A percentile compares a stretch with the other conserved stretches of the same genome.
Evolutionary conservation across 30 jellyfish, hydroid and myxozoan genomes (phyloP).

Genomic region (Cassiopea xamachana): DNA sequence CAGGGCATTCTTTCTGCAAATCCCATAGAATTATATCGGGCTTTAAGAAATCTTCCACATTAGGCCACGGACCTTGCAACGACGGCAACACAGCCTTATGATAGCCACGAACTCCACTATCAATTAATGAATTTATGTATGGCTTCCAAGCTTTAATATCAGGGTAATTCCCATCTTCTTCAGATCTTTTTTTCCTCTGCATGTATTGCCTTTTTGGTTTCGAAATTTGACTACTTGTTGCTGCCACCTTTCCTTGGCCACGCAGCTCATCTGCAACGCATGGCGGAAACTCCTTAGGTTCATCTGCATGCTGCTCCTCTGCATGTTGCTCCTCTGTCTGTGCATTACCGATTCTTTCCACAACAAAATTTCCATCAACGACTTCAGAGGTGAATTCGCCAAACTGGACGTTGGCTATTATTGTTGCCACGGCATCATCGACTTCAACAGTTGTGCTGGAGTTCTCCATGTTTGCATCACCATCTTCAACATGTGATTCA

Average conservation of each 20-base stretch:
- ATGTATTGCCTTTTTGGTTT: constrained; percentile 40
- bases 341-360: constrained; percentile 11
- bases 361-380: constrained; percentile 49
- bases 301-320: constrained; percentile 21
- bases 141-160: constrained; percentile 88
- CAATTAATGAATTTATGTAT: constrained; percentile 75
- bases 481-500: constrained; percentile 21
- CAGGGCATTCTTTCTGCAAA: constrained; percentile 80
- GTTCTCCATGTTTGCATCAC: constrained; percentile 85
- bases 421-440: constrained; percentile 85
- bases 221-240: not conserved
- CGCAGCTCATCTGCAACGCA: not conserved
- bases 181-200: constrained; percentile 62
- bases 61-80: constrained; percentile 65
- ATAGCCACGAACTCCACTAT: constrained; percentile 69
- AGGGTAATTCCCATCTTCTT: constrained; percentile 74
- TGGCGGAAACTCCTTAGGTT: not conserved
- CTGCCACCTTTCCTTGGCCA: not conserved
- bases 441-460: constrained; percentile 63
- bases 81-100: constrained; percentile 54
- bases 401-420: constrained; percentile 64
- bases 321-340: constrained; percentile 9
- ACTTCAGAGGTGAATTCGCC: constrained; percentile 75
- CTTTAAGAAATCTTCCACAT: constrained; percentile 78
- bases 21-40: constrained; percentile 96